Evolutionary conservation across 2,113 vertebrate genomes (phyloP).

Genomic region (Asarcornis scutulata): DNA sequence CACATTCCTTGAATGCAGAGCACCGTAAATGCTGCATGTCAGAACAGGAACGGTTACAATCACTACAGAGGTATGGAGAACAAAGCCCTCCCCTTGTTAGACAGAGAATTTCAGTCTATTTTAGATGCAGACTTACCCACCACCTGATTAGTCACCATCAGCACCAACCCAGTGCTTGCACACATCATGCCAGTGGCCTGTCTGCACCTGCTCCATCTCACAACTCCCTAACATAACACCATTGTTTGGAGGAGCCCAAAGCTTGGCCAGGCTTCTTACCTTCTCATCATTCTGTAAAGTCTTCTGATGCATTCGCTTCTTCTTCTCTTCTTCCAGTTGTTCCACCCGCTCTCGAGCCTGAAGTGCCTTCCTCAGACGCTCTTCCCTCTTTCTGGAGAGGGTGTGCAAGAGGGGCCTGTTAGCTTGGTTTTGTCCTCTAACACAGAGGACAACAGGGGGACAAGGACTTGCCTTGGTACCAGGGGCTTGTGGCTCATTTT

Average conservation of each 20-base stretch:
- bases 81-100: neutral
- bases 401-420: neutral
- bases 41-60: neutral
- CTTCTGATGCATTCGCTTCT: slow-evolving; percentile 89
- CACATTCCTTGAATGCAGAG: neutral
- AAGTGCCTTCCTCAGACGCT: slow-evolving; percentile 85
- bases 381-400: slow-evolving; percentile 85
- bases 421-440: neutral
- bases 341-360: slow-evolving; percentile 90
- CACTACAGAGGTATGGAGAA: neutral
- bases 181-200: accelerated
- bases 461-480: too few species aligned
- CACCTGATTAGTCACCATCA: neutral
- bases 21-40: neutral
- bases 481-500: neutral
- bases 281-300: slow-evolving; percentile 88
- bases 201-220: neutral
- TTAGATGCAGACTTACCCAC: neutral
- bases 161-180: neutral
- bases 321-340: slow-evolving; percentile 90
- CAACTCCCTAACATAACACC: accelerated
- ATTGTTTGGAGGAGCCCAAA: neutral
- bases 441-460: accelerated
- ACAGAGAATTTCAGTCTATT: neutral
- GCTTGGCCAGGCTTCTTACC: slow-evolving; percentile 62